Evolutionary conservation across 2,888 invertebrate species (phyloP), one percentile per base, ranked within the genome.

Genomic region (Noctua janthina): DNA sequence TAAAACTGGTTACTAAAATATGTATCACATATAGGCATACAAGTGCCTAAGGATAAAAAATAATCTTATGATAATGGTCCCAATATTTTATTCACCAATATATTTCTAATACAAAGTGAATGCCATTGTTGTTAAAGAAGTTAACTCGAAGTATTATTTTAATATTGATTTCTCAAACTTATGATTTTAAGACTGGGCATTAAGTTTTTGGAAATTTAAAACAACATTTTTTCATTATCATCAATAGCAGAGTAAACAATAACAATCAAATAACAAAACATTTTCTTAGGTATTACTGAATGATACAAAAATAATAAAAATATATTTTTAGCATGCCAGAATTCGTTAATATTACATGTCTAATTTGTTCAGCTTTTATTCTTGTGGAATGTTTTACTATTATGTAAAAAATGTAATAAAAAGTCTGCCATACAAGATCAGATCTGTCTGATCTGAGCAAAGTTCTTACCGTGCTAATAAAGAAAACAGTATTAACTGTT

Each of bases 1-100:
- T 85, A 85, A 81, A 89, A 83, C 79, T 88, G 85, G 76, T 87
- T 84, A 83, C 80, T 76, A 82, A 77, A 84, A 87, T 73, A 86
- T 23, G 68, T 86, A 87, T 89, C 88, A 90, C 87, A 82, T 79
- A 77, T 39, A 82, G 80, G 80, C 85, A 84, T 79, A 82, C 72
- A 84, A 83, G 81, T 79, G 79, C 78, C 74, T 82, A 82, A 76
- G 64, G 74, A 72, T 78, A 72, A 73, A 71, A 73, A 71, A 72
- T 74, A 80, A 70, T 78, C 49, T 75, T 83, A 54, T 56, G 5
- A 68, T 71, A 72, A 64, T 76, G 66, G 66, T 70, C 72, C 78
- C 74, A 78, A 84, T 74, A 81, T 74, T 56, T 75, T 43, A 78
- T 68, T 78, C 62, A 84, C 72, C 62, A 84, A 81, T 67, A 78